These are phyloP conservation scores for Himalopsyche tibetana DNA, from an alignment of 2,888 invertebrate genomes.

Conservation along the genomic window DNA sequence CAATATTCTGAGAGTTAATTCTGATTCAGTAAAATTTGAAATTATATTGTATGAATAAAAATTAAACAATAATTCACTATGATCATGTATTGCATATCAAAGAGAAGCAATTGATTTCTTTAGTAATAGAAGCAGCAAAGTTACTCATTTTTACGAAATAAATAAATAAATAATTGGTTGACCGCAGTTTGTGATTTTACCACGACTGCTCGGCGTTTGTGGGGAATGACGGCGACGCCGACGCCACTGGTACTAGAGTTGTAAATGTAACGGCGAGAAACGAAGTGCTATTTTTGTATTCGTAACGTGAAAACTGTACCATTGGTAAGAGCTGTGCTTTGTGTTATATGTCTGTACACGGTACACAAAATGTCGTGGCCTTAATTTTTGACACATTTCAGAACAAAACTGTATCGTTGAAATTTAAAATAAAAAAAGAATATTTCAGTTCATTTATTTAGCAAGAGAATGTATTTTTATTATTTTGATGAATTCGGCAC, in stretches of 20 bases:
- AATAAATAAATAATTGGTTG: neutral
- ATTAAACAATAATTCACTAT: no score
- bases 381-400: constrained; percentile 16
- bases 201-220: neutral
- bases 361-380: constrained; percentile 7
- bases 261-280: constrained; percentile 37
- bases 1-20: no score
- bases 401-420: no score
- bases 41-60: no score
- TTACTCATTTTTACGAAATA: neutral
- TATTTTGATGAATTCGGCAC: no score
- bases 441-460: no score
- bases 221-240: constrained; percentile 34
- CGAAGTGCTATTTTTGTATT: constrained; percentile 38
- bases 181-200: neutral
- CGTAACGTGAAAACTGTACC: constrained; percentile 37
- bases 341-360: neutral
- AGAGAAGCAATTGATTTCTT: no score
- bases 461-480: no score
- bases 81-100: no score
- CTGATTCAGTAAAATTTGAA: no score
- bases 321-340: neutral
- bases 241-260: constrained; percentile 40
- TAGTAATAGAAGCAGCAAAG: no score
- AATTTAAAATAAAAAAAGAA: no score